Conservation (phyloP, 2,113 vertebrate genomes). For the Datnioides undecimradiatus region DNA sequence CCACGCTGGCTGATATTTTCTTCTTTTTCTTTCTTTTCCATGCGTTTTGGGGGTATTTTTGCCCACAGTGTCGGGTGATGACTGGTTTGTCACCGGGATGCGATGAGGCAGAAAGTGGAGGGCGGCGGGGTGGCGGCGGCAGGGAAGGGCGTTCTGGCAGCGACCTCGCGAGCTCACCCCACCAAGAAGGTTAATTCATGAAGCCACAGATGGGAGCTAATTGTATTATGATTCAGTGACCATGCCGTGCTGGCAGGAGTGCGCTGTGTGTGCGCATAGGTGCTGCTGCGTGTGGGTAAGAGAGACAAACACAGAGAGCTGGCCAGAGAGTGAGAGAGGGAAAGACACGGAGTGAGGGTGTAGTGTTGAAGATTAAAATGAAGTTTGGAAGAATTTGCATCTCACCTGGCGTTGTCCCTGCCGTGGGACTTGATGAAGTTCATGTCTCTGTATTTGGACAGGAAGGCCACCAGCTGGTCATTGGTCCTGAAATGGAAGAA, state of each 20-base stretch:
- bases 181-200: slow-evolving; percentile 77
- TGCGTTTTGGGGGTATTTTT: slow-evolving; percentile 40
- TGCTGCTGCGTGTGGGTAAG: slow-evolving; percentile 20
- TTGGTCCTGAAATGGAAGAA: slow-evolving; percentile 88
- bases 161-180: slow-evolving; percentile 48
- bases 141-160: slow-evolving; percentile 37
- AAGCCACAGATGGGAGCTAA: slow-evolving; percentile 75
- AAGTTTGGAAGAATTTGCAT: slow-evolving; percentile 10
- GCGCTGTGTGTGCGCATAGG: slow-evolving; percentile 9
- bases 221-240: slow-evolving; percentile 73
- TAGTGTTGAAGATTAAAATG: slow-evolving; percentile 25
- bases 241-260: slow-evolving; percentile 44
- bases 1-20: not conserved
- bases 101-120: slow-evolving; percentile 42
- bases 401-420: slow-evolving; percentile 96
- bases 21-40: not conserved
- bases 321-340: not conserved
- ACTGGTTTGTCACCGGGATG: slow-evolving; percentile 26
- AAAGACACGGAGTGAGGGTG: not conserved
- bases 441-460: slow-evolving; percentile 96
- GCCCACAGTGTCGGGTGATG: slow-evolving; percentile 22
- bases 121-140: slow-evolving; percentile 29
- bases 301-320: slow-evolving; percentile 11
- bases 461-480: slow-evolving; percentile 95
- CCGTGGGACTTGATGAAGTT: slow-evolving; percentile 99